phyloP scores from a whole-genome alignment of 2,888 invertebrate species.

The Hirudinaria manillensis region DNA sequence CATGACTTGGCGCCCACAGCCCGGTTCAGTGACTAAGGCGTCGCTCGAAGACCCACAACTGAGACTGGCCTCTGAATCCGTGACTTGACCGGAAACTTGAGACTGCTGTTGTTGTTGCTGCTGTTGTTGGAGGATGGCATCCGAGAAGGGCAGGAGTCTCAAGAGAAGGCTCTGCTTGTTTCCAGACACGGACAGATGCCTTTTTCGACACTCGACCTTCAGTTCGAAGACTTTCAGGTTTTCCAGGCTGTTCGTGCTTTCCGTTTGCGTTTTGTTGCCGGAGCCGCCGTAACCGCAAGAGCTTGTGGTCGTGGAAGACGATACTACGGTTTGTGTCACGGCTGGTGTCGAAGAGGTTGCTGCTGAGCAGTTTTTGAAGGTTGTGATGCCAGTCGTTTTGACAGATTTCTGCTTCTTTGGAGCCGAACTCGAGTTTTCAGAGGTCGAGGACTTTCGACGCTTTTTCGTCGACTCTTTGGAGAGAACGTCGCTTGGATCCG shows the following conservation, averaged over 20 bases:
- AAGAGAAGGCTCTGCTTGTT: slow-evolving; percentile 24
- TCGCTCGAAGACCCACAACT: not conserved
- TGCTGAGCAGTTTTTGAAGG: too few species aligned
- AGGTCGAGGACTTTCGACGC: slow-evolving; percentile 7
- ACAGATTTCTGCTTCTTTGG: slow-evolving; percentile 1
- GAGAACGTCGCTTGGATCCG: not conserved
- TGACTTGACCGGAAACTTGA: not conserved
- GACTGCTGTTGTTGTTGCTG: slow-evolving; percentile 21
- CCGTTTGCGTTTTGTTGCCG: not conserved
- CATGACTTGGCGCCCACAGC: not conserved
- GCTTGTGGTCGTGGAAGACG: not conserved
- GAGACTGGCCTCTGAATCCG: not conserved
- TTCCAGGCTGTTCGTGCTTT: slow-evolving; percentile 4
- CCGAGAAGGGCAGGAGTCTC: slow-evolving; percentile 19
- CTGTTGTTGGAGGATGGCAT: slow-evolving; percentile 24
- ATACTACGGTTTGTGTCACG: too few species aligned
- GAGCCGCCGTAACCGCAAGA: not conserved
- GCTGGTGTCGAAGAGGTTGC: too few species aligned
- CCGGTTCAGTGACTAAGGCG: not conserved
- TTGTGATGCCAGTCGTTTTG: not conserved
- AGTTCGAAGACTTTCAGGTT: slow-evolving; percentile 29
- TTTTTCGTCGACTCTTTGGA: not conserved
- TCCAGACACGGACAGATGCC: slow-evolving; percentile 23
- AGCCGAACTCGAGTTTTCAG: not conserved
- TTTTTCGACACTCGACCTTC: slow-evolving; percentile 30